phyloP scores from a whole-genome alignment of 53 echinoderm and acorn worm species.

The Luidia sarsii region DNA sequence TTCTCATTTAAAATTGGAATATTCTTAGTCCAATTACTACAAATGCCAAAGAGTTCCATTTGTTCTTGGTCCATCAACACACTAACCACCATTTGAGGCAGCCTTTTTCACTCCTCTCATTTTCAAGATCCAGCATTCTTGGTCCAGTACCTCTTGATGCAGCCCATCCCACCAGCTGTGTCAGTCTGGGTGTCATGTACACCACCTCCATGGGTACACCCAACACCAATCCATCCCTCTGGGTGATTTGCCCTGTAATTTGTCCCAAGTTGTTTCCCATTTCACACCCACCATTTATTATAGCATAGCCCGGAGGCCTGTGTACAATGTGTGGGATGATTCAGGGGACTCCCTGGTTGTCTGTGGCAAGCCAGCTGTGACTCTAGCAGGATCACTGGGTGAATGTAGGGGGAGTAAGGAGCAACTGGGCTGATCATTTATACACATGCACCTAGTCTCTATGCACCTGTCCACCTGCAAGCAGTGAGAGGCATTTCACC shows the following conservation, averaged over 20 bases:
- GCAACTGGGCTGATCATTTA: no score
- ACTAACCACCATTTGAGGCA: no score
- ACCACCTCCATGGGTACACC: constrained; percentile 15
- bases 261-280: constrained; percentile 52
- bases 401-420: neutral
- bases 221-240: constrained; percentile 1
- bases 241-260: constrained; percentile 33
- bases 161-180: constrained; percentile 13
- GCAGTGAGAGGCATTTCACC: no score
- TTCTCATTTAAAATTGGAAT: no score
- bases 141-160: constrained; percentile 8
- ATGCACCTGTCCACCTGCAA: no score
- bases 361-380: constrained; percentile 31
- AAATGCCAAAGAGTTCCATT: no score
- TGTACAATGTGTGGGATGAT: neutral
- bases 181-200: neutral
- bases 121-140: neutral
- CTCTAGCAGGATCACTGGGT: neutral
- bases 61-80: no score
- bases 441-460: no score
- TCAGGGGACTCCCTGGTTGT: constrained; percentile 5
- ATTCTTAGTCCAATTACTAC: no score
- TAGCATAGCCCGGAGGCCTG: constrained; percentile 36
- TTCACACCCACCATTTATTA: constrained; percentile 47
- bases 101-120: no score